Percentiles rank a stretch among this genome's conserved stretches.
Evolutionary conservation across 2,888 invertebrate genomes (phyloP).

Genomic region (Sarcophaga subvicina): DNA sequence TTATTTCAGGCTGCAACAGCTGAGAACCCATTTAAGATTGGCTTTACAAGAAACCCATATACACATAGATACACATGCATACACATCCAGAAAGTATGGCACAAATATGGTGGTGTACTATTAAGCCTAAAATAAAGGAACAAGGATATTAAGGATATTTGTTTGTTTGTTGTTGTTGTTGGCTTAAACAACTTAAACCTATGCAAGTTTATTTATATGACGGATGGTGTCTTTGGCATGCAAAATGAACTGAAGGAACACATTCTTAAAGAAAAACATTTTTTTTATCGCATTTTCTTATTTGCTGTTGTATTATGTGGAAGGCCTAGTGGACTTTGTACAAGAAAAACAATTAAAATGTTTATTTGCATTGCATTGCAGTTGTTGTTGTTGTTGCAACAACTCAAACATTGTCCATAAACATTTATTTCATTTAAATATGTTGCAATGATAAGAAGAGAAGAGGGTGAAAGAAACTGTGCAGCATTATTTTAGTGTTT

Average conservation of each 20-base stretch:
- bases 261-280: neutral
- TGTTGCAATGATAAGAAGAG: constrained; percentile 38
- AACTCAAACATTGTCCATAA: constrained; percentile 64
- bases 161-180: constrained; percentile 53
- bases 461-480: neutral
- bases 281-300: neutral
- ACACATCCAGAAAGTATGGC: neutral
- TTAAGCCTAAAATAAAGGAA: constrained; percentile 51
- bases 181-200: constrained; percentile 62
- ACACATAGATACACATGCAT: neutral
- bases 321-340: neutral
- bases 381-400: constrained; percentile 49
- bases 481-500: constrained; percentile 1
- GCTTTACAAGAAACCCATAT: constrained; percentile 38
- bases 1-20: constrained; percentile 69
- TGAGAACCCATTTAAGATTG: constrained; percentile 69
- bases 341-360: constrained; percentile 62
- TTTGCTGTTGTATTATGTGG: neutral
- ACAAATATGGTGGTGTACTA: constrained; percentile 2
- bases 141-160: constrained; percentile 65
- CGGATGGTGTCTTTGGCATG: constrained; percentile 66
- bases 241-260: constrained; percentile 61
- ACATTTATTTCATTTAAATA: constrained; percentile 60
- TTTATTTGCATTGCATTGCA: constrained; percentile 58
- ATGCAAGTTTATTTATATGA: constrained; percentile 67